These are phyloP conservation scores for Leucozona laternaria DNA, from an alignment of 2,888 invertebrate species.

Conservation along the genomic window DNA sequence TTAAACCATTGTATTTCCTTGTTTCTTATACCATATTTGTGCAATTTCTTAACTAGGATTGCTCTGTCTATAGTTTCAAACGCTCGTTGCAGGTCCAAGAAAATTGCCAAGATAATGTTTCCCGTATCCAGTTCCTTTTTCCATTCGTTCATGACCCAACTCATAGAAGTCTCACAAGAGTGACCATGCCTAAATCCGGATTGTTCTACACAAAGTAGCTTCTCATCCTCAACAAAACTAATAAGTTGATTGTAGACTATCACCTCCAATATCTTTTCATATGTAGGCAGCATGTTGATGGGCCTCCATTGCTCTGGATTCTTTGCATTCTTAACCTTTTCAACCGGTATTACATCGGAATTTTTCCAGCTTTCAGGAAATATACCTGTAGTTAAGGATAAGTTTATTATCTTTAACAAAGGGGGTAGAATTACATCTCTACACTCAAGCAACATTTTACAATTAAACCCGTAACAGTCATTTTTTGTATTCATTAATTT, in stretches of 20 bases:
- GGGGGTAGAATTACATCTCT: neutral
- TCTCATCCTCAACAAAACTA: neutral
- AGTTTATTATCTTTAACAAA: neutral
- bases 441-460: conserved; percentile 8
- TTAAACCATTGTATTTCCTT: neutral
- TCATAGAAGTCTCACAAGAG: neutral
- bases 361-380: no score
- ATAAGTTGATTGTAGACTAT: neutral
- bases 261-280: conserved; percentile 6
- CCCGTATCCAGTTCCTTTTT: neutral
- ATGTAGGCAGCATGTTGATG: neutral
- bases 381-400: neutral
- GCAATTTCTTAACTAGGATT: neutral
- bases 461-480: conserved; percentile 4
- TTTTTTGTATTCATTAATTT: conserved; percentile 1
- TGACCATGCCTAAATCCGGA: neutral
- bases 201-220: neutral
- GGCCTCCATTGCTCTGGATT: neutral
- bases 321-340: no score
- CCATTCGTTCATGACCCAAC: neutral
- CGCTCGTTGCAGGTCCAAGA: neutral
- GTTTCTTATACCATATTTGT: no score
- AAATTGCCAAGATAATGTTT: neutral
- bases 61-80: neutral
- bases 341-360: no score